Conservation (phyloP, 2,888 invertebrate genomes). For the Caenorhabditis wallacei region DNA sequence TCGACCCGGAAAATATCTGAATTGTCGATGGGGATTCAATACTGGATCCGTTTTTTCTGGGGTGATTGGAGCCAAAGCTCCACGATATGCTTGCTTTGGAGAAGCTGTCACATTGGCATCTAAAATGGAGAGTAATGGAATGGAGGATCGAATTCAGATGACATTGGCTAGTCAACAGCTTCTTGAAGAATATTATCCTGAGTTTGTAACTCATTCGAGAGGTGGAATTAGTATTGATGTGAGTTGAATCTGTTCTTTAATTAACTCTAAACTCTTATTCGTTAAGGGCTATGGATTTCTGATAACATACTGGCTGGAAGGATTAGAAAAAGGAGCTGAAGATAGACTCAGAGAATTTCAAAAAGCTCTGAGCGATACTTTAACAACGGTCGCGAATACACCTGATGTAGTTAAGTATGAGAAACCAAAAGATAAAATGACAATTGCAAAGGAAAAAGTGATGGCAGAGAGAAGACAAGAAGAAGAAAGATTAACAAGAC, state of each 20-base stretch:
- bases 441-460: constrained; percentile 34
- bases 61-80: constrained; percentile 81
- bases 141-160: constrained; percentile 81
- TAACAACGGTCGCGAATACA: too few relatives aligned
- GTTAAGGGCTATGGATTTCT: constrained; percentile 67
- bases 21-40: constrained; percentile 83
- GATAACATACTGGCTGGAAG: constrained; percentile 81
- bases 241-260: constrained; percentile 15
- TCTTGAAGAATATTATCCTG: constrained; percentile 76
- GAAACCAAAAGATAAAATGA: constrained; percentile 34
- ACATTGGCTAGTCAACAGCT: constrained; percentile 76
- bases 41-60: constrained; percentile 81
- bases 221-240: constrained; percentile 44
- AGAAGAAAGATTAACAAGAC: constrained; percentile 30
- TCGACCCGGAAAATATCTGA: constrained; percentile 77
- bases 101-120: constrained; percentile 79
- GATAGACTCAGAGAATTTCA: background rate
- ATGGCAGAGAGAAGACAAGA: constrained; percentile 25
- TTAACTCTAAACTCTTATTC: too few relatives aligned
- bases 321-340: constrained; percentile 61
- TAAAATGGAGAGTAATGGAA: constrained; percentile 81
- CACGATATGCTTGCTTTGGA: constrained; percentile 82
- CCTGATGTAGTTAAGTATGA: too few relatives aligned
- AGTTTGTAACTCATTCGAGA: constrained; percentile 73
- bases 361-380: background rate